Base-by-base conservation (phyloP, 2,797 vertebrate species). In the Botia kubotai region DNA sequence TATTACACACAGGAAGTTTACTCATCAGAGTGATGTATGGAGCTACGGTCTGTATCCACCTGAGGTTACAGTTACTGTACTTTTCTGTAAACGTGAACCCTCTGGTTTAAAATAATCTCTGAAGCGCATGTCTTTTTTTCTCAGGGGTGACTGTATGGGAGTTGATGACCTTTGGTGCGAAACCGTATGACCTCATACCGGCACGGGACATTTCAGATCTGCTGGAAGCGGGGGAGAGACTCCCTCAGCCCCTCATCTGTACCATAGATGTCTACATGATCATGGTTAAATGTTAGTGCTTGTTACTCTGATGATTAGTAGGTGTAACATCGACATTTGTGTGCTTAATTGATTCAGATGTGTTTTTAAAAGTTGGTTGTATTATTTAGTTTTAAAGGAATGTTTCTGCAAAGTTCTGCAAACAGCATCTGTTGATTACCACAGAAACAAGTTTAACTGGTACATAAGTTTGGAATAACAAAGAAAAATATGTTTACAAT, bases 191-290 rank as follows among this genome's bases (percentile, higher is more conserved):
- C 11, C 96, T 96, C 75, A 98, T 98, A 90, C 96, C 97, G 0
- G 98, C 98, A 0, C 92, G 97, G 72, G 96, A 98, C 60, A 99
- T 99, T 88, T 97, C 97, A 0, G 96, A 97, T 17, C 92, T 98
- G 66, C 90, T 98, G 86, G 98, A 99, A 90, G 95, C 94, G 48
- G 98, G 97, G 1, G 96, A 99, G 65, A 91, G 97, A 14, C 95
- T 99, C 46, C 95, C 98, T 0, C 97, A 99, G 90, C 98, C 97
- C 0, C 90, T 93, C 13, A 96, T 97, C 92, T 99, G 98, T 90
- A 99, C 97, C 92, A 97, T 96, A 0, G 97, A 99, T 0, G 96
- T 99, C 89, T 99, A 99, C 93, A 97, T 97, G 96, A 97, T 99
- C 90, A 99, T 99, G 98, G 97, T 98, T 91, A 98, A 99, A 94